A percentile compares a stretch with the other conserved stretches of the same genome.
phyloP scores from a whole-genome alignment of 2,888 invertebrate genomes.

The Acanthosepion esculentum region DNA sequence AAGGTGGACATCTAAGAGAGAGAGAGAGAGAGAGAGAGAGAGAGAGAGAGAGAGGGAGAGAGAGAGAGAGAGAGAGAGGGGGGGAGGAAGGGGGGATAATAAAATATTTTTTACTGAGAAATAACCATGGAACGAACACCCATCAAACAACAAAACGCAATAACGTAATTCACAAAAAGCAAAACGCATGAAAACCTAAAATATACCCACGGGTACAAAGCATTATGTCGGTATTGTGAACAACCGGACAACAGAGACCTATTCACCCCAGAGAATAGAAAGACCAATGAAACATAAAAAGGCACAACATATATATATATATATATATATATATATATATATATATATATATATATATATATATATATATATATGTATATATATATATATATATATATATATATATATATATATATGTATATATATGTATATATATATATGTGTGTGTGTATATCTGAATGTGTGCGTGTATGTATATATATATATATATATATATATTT shows the following conservation, averaged over 20 bases:
- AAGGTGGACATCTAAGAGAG: not conserved
- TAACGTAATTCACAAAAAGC: not conserved
- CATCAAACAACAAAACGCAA: not conserved
- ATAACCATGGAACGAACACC: not conserved
- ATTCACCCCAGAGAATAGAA: not conserved
- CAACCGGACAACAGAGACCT: not conserved
- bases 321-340: not conserved
- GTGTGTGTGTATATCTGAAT: too few relatives aligned
- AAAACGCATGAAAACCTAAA: not conserved
- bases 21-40: not conserved
- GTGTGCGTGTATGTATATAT: too few relatives aligned
- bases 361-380: too few relatives aligned
- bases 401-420: too few relatives aligned
- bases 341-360: not conserved
- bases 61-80: not conserved
- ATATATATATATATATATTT: too few relatives aligned
- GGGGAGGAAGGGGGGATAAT: not conserved
- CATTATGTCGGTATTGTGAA: not conserved
- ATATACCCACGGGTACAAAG: not conserved
- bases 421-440: too few relatives aligned
- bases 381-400: too few relatives aligned
- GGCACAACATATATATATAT: not conserved
- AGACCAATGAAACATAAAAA: not conserved
- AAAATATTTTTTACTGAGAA: not conserved
- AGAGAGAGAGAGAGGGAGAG: not conserved